phyloP scores from a whole-genome alignment of 2,888 invertebrate genomes.

The Philereme transversata region DNA sequence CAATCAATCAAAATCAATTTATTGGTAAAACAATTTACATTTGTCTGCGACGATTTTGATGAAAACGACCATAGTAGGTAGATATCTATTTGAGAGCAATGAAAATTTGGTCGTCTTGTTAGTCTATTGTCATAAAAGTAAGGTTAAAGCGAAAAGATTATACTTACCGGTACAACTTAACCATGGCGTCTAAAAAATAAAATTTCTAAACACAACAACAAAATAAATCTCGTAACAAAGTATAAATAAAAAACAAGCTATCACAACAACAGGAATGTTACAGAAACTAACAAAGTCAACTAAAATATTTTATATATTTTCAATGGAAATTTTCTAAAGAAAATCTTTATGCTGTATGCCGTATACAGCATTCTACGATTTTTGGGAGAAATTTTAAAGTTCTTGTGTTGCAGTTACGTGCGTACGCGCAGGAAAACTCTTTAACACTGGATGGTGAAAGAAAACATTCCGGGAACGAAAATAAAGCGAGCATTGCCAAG shows the following conservation, averaged over 20 bases:
- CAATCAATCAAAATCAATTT: too few relatives aligned
- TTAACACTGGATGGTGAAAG: conserved; percentile 49
- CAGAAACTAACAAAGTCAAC: conserved; percentile 31
- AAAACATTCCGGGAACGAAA: conserved; percentile 51
- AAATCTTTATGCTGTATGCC: conserved; percentile 62
- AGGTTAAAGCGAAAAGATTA: background rate
- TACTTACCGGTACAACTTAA: conserved; percentile 65
- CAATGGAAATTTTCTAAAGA: conserved; percentile 61
- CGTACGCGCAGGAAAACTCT: conserved; percentile 41
- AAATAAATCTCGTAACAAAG: conserved; percentile 45
- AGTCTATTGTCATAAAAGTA: background rate
- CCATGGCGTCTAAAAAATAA: conserved; percentile 54
- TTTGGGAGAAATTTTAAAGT: conserved; percentile 35
- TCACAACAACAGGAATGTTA: conserved; percentile 67
- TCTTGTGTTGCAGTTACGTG: conserved; percentile 44
- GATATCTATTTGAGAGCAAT: too few relatives aligned
- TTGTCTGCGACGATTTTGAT: too few relatives aligned
- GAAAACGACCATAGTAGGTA: too few relatives aligned
- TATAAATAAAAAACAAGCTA: conserved; percentile 48
- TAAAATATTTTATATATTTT: conserved; percentile 51
- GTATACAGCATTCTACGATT: conserved; percentile 69
- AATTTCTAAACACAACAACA: conserved; percentile 40
- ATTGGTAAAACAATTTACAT: too few relatives aligned
- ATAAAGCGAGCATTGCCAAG: conserved; percentile 59
- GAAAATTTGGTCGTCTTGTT: background rate